Evolutionary conservation across 2,888 invertebrate species (phyloP).

Genomic region (Alloscopus bannaensis): DNA sequence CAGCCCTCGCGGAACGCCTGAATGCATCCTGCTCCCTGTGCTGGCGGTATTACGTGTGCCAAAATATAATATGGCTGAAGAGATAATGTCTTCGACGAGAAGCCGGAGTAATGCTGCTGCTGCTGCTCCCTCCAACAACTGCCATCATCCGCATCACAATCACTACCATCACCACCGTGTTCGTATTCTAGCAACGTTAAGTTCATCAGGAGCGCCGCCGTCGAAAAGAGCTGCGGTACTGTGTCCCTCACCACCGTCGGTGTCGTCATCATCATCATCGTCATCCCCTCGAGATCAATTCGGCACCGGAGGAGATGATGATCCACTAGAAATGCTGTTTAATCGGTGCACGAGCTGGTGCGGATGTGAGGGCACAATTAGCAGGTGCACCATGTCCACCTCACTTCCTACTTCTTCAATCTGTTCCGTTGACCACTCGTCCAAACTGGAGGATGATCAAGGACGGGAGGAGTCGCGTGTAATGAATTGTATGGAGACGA

Average conservation of each 20-base stretch:
- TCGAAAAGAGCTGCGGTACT: neutral
- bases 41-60: slow-evolving; percentile 35
- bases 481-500: neutral
- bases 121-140: slow-evolving; percentile 11
- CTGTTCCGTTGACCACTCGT: slow-evolving; percentile 53
- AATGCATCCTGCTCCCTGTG: slow-evolving; percentile 49
- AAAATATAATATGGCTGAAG: slow-evolving; percentile 55
- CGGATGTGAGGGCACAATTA: neutral
- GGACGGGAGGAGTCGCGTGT: neutral
- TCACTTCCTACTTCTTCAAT: neutral
- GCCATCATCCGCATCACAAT: slow-evolving; percentile 16
- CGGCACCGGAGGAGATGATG: neutral
- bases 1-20: slow-evolving; percentile 27
- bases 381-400: slow-evolving; percentile 5
- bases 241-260: neutral
- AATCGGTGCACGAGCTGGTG: slow-evolving; percentile 48
- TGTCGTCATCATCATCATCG: slow-evolving; percentile 24
- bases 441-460: slow-evolving; percentile 16
- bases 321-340: slow-evolving; percentile 51
- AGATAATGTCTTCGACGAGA: slow-evolving; percentile 17
- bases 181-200: neutral
- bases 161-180: slow-evolving; percentile 41
- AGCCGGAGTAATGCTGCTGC: slow-evolving; percentile 22
- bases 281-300: slow-evolving; percentile 27
- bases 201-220: neutral